A percentile compares a stretch with the other conserved stretches of the same genome.
Evolutionary conservation across 2,888 invertebrate species (phyloP).

Genomic region (Drosophila atripex): DNA sequence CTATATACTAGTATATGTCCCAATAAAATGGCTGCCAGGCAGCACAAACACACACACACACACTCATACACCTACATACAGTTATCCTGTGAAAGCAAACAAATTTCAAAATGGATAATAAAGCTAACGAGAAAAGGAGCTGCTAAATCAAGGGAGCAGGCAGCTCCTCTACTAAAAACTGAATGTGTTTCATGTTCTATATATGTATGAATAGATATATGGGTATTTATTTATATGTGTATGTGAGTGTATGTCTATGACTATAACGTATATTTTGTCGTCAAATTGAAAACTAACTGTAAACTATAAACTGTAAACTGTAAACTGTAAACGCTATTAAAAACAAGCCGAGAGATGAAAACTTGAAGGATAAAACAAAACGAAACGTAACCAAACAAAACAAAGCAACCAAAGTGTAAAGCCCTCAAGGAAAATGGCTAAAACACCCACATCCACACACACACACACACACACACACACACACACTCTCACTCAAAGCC

Average conservation of each 20-base stretch:
- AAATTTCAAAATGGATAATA: slow-evolving; percentile 36
- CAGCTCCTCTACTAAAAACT: slow-evolving; percentile 39
- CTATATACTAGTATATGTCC: slow-evolving; percentile 2
- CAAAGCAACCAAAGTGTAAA: slow-evolving; percentile 8
- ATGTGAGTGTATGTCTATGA: slow-evolving; percentile 42
- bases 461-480: slow-evolving; percentile 18
- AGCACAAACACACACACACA: slow-evolving; percentile 3
- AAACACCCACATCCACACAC: too few relatives aligned
- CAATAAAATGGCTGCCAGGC: slow-evolving; percentile 27
- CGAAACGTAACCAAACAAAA: slow-evolving; percentile 23
- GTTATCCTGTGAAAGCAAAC: slow-evolving; percentile 13
- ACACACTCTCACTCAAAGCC: slow-evolving; percentile 7
- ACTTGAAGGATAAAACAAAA: neutral
- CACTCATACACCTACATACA: slow-evolving; percentile 1
- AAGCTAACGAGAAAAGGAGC: slow-evolving; percentile 22
- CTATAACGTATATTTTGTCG: slow-evolving; percentile 66
- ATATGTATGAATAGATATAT: slow-evolving; percentile 17
- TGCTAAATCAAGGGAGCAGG: slow-evolving; percentile 2
- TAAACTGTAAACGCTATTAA: slow-evolving; percentile 28
- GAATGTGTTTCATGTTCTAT: slow-evolving; percentile 51
- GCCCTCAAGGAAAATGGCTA: slow-evolving; percentile 35
- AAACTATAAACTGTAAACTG: slow-evolving; percentile 23
- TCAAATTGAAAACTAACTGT: slow-evolving; percentile 57
- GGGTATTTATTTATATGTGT: slow-evolving; percentile 35
- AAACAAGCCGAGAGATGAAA: slow-evolving; percentile 24